phyloP scores from a whole-genome alignment of 2,797 vertebrate genomes.

The Chrosomus eos region DNA sequence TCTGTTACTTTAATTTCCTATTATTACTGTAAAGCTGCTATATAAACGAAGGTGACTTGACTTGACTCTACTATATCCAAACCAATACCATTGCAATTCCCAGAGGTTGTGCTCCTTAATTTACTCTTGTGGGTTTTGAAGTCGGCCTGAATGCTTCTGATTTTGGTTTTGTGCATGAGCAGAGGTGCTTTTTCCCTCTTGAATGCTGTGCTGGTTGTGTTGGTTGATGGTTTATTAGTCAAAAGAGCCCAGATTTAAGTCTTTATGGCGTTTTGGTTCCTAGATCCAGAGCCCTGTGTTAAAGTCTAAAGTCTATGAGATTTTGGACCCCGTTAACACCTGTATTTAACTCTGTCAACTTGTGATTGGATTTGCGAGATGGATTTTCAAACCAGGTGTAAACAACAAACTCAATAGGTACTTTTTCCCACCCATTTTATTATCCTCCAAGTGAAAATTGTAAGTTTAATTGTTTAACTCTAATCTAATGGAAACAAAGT shows the following conservation, averaged over 20 bases:
- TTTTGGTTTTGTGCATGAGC: slow-evolving; percentile 55
- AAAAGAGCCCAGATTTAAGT: not conserved
- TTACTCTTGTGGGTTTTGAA: slow-evolving; percentile 64
- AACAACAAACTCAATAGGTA: not conserved
- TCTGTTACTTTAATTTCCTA: too few species aligned
- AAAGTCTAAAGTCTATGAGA: not conserved
- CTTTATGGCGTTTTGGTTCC: not conserved
- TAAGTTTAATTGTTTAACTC: not conserved
- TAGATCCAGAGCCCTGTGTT: not conserved
- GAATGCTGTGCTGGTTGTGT: not conserved
- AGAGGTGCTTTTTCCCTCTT: not conserved
- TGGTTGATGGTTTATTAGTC: not conserved
- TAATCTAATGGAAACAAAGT: not conserved
- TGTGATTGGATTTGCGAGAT: not conserved
- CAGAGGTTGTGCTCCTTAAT: slow-evolving; percentile 66
- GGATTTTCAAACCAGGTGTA: not conserved
- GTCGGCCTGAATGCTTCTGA: slow-evolving; percentile 62
- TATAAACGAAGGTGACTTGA: too few species aligned
- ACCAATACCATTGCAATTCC: slow-evolving; percentile 61
- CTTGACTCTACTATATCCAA: not conserved
- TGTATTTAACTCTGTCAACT: not conserved
- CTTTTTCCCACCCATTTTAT: not conserved
- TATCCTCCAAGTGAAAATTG: not conserved
- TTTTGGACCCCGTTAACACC: not conserved
- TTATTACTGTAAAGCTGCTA: too few species aligned